phyloP scores from a whole-genome alignment of 2,113 vertebrate species.

The Neogobius melanostomus region DNA sequence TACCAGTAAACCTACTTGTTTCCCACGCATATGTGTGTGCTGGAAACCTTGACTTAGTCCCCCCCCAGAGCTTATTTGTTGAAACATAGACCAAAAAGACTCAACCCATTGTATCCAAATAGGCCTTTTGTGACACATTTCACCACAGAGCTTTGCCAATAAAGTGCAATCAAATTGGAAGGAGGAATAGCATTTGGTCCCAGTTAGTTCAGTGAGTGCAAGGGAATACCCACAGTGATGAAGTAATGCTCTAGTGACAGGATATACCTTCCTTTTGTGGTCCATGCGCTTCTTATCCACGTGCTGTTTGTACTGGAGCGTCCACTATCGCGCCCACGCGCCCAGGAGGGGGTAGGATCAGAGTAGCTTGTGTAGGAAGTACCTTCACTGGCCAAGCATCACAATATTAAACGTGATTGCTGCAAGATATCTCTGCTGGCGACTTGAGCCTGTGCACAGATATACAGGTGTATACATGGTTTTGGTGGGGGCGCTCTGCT shows the following conservation, averaged over 20 bases:
- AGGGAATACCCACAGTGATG: conserved; percentile 3
- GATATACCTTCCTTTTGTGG: conserved; percentile 6
- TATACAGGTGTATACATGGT: neutral
- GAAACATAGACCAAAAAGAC: too few relatives aligned
- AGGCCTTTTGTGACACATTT: too few relatives aligned
- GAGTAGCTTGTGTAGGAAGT: neutral
- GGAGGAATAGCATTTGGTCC: too few relatives aligned
- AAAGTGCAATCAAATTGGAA: too few relatives aligned
- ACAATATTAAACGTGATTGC: neutral
- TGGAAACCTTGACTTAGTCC: too few relatives aligned
- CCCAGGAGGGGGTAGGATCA: neutral
- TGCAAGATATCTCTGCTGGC: neutral
- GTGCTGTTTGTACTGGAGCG: neutral
- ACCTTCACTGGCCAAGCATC: neutral
- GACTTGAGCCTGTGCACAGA: neutral
- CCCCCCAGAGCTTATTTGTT: too few relatives aligned
- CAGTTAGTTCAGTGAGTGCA: neutral
- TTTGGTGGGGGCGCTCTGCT: neutral
- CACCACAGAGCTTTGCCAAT: too few relatives aligned
- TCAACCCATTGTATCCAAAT: too few relatives aligned
- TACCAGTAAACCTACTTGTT: too few relatives aligned
- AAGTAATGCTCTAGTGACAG: neutral
- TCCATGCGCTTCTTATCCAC: neutral
- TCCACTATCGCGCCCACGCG: neutral
- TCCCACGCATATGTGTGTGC: too few relatives aligned